phyloP scores from a whole-genome alignment of 2,888 invertebrate species.

The Hipparchia semele region DNA sequence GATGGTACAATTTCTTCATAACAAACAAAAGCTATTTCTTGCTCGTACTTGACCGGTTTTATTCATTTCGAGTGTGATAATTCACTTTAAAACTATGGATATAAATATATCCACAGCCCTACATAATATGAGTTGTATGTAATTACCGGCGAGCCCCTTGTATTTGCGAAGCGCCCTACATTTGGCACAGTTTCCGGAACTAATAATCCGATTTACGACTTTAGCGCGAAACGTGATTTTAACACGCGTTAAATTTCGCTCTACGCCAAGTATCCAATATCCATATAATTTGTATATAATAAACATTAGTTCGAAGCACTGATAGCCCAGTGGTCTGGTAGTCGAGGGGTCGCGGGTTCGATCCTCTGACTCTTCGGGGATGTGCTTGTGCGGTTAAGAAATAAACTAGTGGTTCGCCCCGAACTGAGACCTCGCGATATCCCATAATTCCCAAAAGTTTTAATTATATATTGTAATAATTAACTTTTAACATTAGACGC shows the following conservation, averaged over 20 bases:
- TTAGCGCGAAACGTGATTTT: conserved; percentile 46
- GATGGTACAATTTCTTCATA: no score
- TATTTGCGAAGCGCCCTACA: conserved; percentile 44
- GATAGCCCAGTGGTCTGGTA: neutral
- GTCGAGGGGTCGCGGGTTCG: no score
- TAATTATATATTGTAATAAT: no score
- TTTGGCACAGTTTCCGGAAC: conserved; percentile 45
- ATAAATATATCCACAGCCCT: neutral
- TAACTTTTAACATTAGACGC: no score
- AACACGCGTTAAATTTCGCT: conserved; percentile 41
- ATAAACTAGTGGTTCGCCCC: no score
- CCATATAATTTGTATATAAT: conserved; percentile 3
- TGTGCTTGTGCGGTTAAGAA: no score
- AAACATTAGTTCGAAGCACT: neutral
- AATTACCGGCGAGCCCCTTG: neutral
- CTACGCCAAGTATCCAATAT: conserved; percentile 22
- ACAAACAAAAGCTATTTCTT: no score
- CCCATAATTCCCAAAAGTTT: no score
- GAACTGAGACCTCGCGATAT: no score
- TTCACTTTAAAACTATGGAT: neutral
- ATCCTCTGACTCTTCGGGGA: no score
- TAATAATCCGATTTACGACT: conserved; percentile 48
- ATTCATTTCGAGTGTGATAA: neutral
- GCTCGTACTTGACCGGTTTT: no score
- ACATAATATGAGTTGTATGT: neutral